Evolutionary conservation across 2,113 vertebrate genomes (phyloP).

Genomic region (Xiphorhynchus elegans): DNA sequence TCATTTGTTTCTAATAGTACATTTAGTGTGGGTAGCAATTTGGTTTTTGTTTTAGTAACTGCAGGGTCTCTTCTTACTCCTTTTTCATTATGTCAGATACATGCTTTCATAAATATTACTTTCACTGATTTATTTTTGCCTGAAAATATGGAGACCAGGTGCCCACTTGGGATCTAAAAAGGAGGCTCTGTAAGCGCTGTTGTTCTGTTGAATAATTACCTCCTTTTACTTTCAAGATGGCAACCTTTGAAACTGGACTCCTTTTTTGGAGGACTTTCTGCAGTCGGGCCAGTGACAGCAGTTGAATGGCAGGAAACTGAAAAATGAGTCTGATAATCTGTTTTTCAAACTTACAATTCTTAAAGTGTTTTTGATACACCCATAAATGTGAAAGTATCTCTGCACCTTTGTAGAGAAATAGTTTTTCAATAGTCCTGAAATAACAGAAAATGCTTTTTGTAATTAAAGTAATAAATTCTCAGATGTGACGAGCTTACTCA

Average conservation of each 20-base stretch:
- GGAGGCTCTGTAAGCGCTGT: background rate
- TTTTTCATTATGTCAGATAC: background rate
- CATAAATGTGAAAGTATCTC: background rate
- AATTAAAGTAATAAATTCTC: slow-evolving; percentile 18
- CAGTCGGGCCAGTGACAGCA: background rate
- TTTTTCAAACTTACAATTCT: background rate
- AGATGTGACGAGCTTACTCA: background rate
- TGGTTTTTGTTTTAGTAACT: background rate
- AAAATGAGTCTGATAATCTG: background rate
- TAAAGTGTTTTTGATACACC: background rate
- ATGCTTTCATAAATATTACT: background rate
- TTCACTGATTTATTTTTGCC: background rate
- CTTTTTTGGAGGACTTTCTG: background rate
- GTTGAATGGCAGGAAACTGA: background rate
- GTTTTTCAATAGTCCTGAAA: background rate
- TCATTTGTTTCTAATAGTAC: background rate
- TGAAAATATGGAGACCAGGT: background rate
- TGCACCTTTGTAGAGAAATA: background rate
- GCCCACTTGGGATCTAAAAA: background rate
- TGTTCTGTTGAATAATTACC: background rate
- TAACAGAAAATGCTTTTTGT: background rate
- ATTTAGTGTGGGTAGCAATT: background rate
- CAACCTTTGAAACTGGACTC: background rate
- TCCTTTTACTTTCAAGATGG: background rate
- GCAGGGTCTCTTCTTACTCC: background rate